Evolutionary conservation across 2,888 invertebrate species (phyloP).

Genomic region (Andrena dorsata): DNA sequence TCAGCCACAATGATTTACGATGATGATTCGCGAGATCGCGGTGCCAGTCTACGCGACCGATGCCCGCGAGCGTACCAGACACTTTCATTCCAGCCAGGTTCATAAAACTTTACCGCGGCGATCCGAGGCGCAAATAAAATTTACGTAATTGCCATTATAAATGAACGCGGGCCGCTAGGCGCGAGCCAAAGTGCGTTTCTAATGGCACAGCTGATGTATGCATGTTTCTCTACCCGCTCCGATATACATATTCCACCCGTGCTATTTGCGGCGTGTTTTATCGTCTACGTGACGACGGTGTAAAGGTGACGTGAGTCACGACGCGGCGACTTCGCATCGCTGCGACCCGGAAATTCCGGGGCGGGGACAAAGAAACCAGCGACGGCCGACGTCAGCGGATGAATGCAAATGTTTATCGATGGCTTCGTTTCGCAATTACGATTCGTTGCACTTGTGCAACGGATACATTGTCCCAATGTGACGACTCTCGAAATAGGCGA

Average conservation of each 20-base stretch:
- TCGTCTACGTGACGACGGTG: slow-evolving; percentile 1
- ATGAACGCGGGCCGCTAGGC: slow-evolving; percentile 12
- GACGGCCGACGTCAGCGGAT: neutral
- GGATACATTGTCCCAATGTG: neutral
- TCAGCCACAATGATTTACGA: neutral
- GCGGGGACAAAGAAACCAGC: neutral
- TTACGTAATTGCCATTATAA: slow-evolving; percentile 51
- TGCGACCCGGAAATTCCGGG: neutral
- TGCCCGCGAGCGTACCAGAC: neutral
- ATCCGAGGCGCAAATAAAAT: slow-evolving; percentile 8
- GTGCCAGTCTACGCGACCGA: neutral
- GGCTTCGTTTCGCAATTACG: slow-evolving; percentile 26
- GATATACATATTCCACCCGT: slow-evolving; percentile 4
- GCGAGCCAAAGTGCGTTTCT: slow-evolving; percentile 26
- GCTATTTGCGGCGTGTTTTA: slow-evolving; percentile 32
- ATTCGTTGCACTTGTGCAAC: slow-evolving; percentile 1
- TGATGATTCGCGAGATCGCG: neutral
- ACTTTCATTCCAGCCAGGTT: slow-evolving; percentile 1
- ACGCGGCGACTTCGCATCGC: neutral
- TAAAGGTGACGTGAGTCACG: neutral
- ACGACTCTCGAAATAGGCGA: slow-evolving; percentile 40
- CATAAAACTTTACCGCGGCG: neutral
- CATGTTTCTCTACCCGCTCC: neutral
- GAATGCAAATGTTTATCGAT: neutral
- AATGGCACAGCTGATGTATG: slow-evolving; percentile 25